phyloP scores from a whole-genome alignment of 2,113 vertebrate genomes.

The Melanocharis versteri region DNA sequence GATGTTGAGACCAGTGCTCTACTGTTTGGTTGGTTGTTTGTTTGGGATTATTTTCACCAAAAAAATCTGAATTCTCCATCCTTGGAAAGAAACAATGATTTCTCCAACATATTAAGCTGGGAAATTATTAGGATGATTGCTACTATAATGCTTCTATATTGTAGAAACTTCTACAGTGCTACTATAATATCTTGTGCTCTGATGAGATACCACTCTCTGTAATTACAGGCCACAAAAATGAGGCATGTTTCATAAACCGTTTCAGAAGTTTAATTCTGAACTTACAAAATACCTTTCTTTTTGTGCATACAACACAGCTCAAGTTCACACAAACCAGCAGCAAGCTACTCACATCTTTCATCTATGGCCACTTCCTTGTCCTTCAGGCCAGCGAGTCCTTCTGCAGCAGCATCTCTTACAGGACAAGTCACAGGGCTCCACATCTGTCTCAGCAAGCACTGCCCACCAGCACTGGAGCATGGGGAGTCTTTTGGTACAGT shows the following conservation, averaged over 20 bases:
- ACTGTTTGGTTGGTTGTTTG: background rate
- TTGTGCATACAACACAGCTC: background rate
- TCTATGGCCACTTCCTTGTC: background rate
- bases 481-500: background rate
- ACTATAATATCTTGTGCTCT: background rate
- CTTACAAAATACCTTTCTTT: background rate
- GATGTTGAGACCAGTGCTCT: background rate
- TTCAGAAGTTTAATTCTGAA: background rate
- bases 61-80: background rate
- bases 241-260: background rate
- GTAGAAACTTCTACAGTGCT: background rate
- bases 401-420: background rate
- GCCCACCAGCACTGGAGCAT: background rate
- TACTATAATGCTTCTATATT: background rate
- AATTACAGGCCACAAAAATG: background rate
- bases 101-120: background rate
- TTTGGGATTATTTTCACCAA: background rate
- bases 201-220: background rate
- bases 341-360: background rate
- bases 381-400: background rate
- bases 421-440: background rate
- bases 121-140: background rate
- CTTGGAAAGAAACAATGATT: background rate
- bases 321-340: background rate
- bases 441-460: background rate